Base-by-base conservation (phyloP, 2,113 vertebrate species). In the Ia io region DNA sequence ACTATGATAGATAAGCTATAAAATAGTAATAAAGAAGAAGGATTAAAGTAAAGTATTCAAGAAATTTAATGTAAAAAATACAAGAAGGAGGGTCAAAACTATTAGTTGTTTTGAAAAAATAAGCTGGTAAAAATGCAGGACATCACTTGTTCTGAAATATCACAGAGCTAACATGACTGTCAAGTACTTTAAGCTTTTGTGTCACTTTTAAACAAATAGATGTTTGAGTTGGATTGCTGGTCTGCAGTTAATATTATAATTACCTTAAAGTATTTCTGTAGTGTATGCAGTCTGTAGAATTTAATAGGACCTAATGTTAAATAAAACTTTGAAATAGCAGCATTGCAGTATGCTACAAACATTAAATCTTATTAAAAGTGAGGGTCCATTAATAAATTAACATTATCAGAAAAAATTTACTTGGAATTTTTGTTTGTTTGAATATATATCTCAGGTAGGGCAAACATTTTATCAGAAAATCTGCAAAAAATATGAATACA, bases 161-260 rank as follows among this genome's bases (percentile, higher is more conserved):
- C 79, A 69, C 37, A 74, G 44, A 86, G 8, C 9, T 86, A 93
- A 78, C 47, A 87, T 76, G 56, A 93, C 63, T 96, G 63, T 86
- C 88, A 96, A 84, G 30, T 82, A 74, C 63, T 96, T 90, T 86
- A 11, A 90, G 20, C 91, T 95, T 83, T 87, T 90, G 23, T 92
- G 51, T 65, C 56, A 67, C n/a, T 96, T 95, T 95, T 70, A 90
- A 93, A 84, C 22, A 95, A 61, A 95, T 47, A 95, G 65, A 86
- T 84, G 44, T 44, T 93, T 88, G 35, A 95, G 76, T 86, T 87
- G 13, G 18, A 53, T 84, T 88, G 18, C 65, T 84, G 59, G 70
- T 91, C 32, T 88, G 35, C 13, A 96, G 80, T 94, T 96, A 84
- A 85, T 84, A 37, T 91, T 95, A 76, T 42, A 95, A 93, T 87